Percentiles rank a stretch among this genome's conserved stretches.
phyloP scores from a whole-genome alignment of 2,113 vertebrate species.

The Takifugu flavidus region DNA sequence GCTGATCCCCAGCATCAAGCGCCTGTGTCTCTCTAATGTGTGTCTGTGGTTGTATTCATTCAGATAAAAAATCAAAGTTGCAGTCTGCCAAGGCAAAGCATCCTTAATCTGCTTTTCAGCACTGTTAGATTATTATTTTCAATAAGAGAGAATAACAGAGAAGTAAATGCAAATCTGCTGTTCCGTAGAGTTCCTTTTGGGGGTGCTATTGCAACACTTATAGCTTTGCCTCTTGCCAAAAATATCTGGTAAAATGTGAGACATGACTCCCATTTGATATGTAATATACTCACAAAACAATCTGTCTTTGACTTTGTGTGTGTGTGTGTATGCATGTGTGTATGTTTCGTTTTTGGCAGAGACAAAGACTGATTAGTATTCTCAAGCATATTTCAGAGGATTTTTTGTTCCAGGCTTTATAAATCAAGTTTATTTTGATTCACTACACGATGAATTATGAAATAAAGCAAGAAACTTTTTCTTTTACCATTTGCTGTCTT shows the following conservation, averaged over 20 bases:
- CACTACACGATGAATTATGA: conserved; percentile 58
- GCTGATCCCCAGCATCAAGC: conserved; percentile 24
- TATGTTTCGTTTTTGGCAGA: conserved; percentile 38
- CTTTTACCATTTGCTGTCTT: conserved; percentile 23
- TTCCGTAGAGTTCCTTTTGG: conserved; percentile 63
- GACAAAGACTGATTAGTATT: conserved; percentile 54
- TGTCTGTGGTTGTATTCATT: conserved; percentile 35
- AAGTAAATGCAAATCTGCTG: conserved; percentile 17
- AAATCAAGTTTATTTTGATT: conserved; percentile 54
- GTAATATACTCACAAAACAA: conserved; percentile 40
- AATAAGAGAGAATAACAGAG: not conserved
- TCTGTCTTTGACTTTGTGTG: conserved; percentile 23
- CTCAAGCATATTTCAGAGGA: conserved; percentile 35
- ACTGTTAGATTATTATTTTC: conserved; percentile 32
- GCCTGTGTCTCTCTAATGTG: conserved; percentile 33
- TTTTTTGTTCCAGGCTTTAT: conserved; percentile 41
- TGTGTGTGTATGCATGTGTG: conserved; percentile 10
- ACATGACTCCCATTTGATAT: conserved; percentile 57
- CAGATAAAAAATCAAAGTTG: conserved; percentile 62
- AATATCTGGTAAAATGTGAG: conserved; percentile 25
- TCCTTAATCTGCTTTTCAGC: conserved; percentile 60
- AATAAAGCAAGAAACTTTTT: conserved; percentile 44
- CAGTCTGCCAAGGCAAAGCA: conserved; percentile 43
- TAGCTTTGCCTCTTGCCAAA: not conserved
- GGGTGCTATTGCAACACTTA: conserved; percentile 70